phyloP scores from a whole-genome alignment of 2,888 invertebrate species.

The Cylindroiulus punctatus region DNA sequence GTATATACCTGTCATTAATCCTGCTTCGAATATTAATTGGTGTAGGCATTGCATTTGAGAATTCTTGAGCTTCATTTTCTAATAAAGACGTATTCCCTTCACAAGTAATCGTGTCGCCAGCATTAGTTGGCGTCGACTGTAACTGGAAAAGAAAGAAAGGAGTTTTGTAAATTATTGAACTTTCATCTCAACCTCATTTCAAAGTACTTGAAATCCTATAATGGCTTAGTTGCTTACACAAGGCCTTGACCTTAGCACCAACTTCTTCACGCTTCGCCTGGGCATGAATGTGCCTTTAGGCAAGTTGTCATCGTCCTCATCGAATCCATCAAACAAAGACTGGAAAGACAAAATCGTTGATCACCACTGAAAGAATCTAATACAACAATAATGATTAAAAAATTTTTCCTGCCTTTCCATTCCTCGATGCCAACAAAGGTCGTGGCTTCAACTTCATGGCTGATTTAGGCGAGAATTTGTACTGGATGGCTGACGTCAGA shows the following conservation, averaged over 20 bases:
- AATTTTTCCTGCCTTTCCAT: slow-evolving; percentile 66
- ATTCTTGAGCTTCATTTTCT: background rate
- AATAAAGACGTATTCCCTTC: background rate
- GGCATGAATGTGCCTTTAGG: slow-evolving; percentile 67
- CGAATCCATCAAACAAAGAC: slow-evolving; percentile 82
- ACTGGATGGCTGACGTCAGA: slow-evolving; percentile 68
- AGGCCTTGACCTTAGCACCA: slow-evolving; percentile 72
- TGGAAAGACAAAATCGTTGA: slow-evolving; percentile 39
- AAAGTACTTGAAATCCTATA: background rate
- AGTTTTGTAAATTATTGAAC: background rate
- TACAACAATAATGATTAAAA: background rate
- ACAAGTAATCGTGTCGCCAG: background rate
- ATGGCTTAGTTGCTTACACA: background rate
- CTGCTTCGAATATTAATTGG: background rate
- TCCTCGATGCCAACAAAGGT: slow-evolving; percentile 66
- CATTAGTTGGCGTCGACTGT: background rate
- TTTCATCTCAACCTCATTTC: background rate
- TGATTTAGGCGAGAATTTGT: slow-evolving; percentile 72
- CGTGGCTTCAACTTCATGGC: slow-evolving; percentile 72
- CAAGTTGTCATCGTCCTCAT: slow-evolving; percentile 74
- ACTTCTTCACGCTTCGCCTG: slow-evolving; percentile 73
- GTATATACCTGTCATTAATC: slow-evolving; percentile 16
- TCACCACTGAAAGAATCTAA: background rate
- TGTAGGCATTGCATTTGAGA: background rate
- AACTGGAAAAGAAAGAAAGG: background rate